Evolutionary conservation across 1,140 invertebrate species (phyloP).

Genomic region (Eulimnadia texana): DNA sequence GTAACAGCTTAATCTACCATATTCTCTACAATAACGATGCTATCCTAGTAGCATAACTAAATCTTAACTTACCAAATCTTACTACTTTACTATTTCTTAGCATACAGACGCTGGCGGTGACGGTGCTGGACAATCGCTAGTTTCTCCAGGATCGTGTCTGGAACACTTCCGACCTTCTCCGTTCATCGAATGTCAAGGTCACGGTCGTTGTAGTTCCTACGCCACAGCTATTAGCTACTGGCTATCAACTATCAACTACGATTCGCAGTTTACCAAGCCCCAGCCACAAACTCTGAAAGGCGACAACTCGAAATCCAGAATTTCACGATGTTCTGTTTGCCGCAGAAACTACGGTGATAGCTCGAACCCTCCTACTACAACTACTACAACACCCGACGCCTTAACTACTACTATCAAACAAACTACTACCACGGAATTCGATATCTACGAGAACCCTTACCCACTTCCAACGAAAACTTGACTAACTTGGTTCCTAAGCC

Average conservation of each 20-base stretch:
- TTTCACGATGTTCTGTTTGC: slow-evolving; percentile 65
- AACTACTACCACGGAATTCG: no score
- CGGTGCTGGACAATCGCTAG: slow-evolving; percentile 72
- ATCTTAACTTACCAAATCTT: no score
- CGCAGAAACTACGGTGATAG: slow-evolving; percentile 10
- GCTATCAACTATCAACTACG: slow-evolving; percentile 68
- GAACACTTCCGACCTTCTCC: slow-evolving; percentile 80
- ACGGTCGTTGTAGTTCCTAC: slow-evolving; percentile 83
- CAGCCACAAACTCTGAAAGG: slow-evolving; percentile 67
- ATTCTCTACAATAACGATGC: no score
- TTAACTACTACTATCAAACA: no score
- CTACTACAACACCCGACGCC: no score
- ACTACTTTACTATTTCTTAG: slow-evolving; percentile 40
- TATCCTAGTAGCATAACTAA: no score
- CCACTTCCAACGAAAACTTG: no score
- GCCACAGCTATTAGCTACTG: slow-evolving; percentile 74
- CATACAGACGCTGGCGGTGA: slow-evolving; percentile 77
- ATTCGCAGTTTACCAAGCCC: slow-evolving; percentile 66
- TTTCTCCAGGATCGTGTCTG: slow-evolving; percentile 83
- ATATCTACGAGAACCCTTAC: no score
- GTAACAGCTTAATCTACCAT: no score
- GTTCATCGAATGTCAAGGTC: slow-evolving; percentile 78
- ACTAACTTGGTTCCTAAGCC: no score
- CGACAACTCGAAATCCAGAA: slow-evolving; percentile 54
- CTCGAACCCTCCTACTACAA: no score